These are phyloP conservation scores for Cossypha niveicapilla DNA, from an alignment of 2,797 vertebrate species.

Conservation along the genomic window DNA sequence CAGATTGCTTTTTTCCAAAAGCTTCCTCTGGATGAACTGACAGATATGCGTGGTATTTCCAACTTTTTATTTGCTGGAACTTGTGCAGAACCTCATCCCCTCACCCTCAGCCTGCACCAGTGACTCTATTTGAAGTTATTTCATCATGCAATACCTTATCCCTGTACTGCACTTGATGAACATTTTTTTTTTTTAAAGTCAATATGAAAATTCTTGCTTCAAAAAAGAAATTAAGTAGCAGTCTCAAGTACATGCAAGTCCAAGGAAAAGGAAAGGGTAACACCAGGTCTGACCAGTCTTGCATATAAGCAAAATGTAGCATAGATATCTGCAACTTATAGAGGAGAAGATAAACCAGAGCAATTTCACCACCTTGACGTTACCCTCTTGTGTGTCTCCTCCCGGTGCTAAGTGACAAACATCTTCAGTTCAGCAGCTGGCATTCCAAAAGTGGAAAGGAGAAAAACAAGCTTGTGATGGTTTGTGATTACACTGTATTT, in stretches of 20 bases:
- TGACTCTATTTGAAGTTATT: background rate
- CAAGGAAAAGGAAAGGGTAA: background rate
- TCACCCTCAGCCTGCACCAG: background rate
- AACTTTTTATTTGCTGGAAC: background rate
- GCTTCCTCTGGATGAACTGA: background rate
- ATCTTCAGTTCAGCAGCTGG: background rate
- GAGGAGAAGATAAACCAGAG: background rate
- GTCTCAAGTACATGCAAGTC: background rate
- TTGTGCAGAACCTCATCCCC: background rate
- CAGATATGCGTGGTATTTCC: slow-evolving; percentile 9
- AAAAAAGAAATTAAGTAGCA: background rate
- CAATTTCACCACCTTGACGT: background rate
- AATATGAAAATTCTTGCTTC: background rate
- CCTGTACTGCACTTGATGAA: background rate
- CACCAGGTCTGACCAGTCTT: background rate
- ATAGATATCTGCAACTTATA: background rate
- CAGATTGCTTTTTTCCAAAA: background rate
- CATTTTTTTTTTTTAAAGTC: background rate
- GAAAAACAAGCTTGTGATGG: background rate
- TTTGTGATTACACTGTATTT: background rate
- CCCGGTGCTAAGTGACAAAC: background rate
- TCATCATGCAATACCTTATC: background rate
- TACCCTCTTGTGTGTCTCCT: background rate
- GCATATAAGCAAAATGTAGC: background rate
- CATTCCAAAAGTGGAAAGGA: background rate